A percentile compares a stretch with the other conserved stretches of the same genome.
phyloP scores from a whole-genome alignment of 2,888 invertebrate genomes.

The Melolontha melolontha region DNA sequence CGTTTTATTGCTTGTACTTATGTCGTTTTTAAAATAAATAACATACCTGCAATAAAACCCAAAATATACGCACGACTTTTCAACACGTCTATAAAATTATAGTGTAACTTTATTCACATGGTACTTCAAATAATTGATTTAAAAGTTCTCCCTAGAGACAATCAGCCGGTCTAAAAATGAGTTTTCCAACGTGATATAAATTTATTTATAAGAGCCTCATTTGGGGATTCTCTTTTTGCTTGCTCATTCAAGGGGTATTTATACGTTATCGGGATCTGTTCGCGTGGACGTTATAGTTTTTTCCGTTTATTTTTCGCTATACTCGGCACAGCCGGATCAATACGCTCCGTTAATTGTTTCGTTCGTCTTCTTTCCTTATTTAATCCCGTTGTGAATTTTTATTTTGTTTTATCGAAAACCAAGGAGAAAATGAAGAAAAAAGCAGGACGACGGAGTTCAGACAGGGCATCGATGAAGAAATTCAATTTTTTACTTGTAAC shows the following conservation, averaged over 20 bases:
- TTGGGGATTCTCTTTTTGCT: neutral
- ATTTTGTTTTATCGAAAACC: neutral
- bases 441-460: neutral
- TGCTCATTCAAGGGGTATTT: conserved; percentile 2
- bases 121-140: no score
- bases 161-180: no score
- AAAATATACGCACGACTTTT: no score
- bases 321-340: conserved; percentile 9
- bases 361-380: neutral
- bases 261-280: neutral
- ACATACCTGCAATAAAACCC: no score
- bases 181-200: no score
- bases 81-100: no score
- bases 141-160: no score
- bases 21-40: no score
- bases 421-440: neutral
- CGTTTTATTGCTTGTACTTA: no score
- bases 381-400: conserved; percentile 12
- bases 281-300: conserved; percentile 4
- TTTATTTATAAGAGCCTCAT: neutral
- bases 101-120: no score
- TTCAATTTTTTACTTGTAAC: no score
- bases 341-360: conserved; percentile 19
- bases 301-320: neutral
- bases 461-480: no score